Base-by-base conservation (phyloP, 2,113 vertebrate species). In the Columba janthina region DNA sequence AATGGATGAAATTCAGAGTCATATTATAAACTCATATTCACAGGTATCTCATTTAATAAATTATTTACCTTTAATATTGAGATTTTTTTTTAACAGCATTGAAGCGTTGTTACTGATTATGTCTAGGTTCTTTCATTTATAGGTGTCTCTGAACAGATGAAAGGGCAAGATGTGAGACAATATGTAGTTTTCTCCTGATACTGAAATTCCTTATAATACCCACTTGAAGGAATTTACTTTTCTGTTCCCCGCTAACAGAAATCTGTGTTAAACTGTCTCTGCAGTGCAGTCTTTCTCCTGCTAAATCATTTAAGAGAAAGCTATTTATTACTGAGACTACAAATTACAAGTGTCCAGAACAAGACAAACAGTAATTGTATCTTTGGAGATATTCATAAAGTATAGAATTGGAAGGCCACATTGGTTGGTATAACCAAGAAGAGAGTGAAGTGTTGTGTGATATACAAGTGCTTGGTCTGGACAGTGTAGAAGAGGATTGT, bases 1-100 rank as follows among this genome's bases (percentile, higher is more conserved):
- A 21, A 99, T 99, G 99, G 99, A 99, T 65, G 99, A 99, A 98
- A 99, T 99, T 77, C 99, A 99, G 96, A 99, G 90, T 97, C 99
- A 99, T 89, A 98, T 99, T 48, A 60, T 98, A 57, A 97, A 97
- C 84, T 98, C 99, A 3, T 99, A 99, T 12, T 95, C 98, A 69
- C 99, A 98, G 99, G 99, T 99, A 96, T 94, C 73, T 85, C 11
- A 16, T 91, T 87, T 92, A 29, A 53, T 69, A 38, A 62, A 61
- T 90, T 40, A 61, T 67, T 95, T 90, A 58, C 31, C 50, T 86
- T 84, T 78, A 10, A 5, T 66, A 53, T 10, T 25, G 11, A 5
- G 7, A 6, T 15, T 12, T 20, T 12, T 20, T 61, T 80, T 46
- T 62, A 65, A 25, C 4, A 10, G 10, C 22, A 24, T 25, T 40